These are phyloP conservation scores for Platyura marginata DNA, from an alignment of 1,140 invertebrate species.

Conservation along the genomic window DNA sequence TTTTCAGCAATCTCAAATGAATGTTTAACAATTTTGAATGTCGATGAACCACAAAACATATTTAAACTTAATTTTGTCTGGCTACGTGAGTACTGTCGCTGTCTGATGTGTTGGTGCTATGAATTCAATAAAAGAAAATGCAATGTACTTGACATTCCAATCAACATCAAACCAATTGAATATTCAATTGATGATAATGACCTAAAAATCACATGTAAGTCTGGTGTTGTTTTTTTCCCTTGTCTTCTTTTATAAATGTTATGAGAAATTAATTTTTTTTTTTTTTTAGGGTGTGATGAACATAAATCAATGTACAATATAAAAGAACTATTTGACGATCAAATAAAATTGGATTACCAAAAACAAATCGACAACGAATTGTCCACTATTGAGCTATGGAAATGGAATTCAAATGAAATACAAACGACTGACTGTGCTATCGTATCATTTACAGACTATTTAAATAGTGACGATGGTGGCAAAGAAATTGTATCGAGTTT, in stretches of 20 bases:
- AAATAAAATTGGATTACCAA: background rate
- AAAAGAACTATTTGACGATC: background rate
- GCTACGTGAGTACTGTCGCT: slow-evolving; percentile 20
- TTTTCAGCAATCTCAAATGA: too few relatives aligned
- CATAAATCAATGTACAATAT: slow-evolving; percentile 14
- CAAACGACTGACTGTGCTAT: background rate
- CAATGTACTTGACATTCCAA: slow-evolving; percentile 16
- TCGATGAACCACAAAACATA: background rate
- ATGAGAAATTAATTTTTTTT: too few relatives aligned
- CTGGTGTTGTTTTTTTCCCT: background rate
- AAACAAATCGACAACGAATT: too few relatives aligned
- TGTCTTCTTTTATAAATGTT: background rate
- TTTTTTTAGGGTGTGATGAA: slow-evolving; percentile 16
- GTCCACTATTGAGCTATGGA: background rate
- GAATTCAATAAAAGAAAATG: slow-evolving; percentile 16
- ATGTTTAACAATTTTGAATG: too few relatives aligned
- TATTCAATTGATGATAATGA: slow-evolving; percentile 3
- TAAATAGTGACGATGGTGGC: slow-evolving; percentile 6
- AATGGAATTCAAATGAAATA: background rate
- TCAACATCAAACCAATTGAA: slow-evolving; percentile 7
- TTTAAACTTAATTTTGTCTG: slow-evolving; percentile 12
- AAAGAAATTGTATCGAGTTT: slow-evolving; percentile 11
- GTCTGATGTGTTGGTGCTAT: slow-evolving; percentile 13
- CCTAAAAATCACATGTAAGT: slow-evolving; percentile 8
- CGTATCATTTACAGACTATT: slow-evolving; percentile 4